Conservation (phyloP, 2,888 invertebrate genomes). For the Ichneumon xanthorius region DNA sequence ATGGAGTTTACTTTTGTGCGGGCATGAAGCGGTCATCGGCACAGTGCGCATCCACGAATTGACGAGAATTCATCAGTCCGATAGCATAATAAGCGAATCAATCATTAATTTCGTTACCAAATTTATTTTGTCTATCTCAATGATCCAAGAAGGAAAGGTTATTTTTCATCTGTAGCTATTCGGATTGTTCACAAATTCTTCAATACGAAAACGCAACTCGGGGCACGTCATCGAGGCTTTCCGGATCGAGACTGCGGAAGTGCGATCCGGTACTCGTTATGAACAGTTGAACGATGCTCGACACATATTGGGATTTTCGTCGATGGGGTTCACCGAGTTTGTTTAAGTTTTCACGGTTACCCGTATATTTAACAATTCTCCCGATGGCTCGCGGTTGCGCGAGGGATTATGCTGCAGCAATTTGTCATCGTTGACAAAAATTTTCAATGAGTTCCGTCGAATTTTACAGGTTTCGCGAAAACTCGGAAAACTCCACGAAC, state of each 20-base stretch:
- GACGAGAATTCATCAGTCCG: background rate
- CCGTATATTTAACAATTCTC: background rate
- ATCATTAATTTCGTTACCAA: conserved; percentile 45
- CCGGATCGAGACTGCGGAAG: background rate
- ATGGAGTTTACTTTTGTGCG: background rate
- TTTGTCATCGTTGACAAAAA: too few species aligned
- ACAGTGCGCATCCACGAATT: background rate
- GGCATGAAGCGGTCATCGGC: background rate
- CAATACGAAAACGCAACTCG: background rate
- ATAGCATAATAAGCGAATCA: background rate
- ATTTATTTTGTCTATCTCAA: conserved; percentile 50
- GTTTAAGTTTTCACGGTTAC: background rate
- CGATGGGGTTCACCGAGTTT: background rate
- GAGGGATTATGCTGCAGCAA: background rate
- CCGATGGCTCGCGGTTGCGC: background rate
- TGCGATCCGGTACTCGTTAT: background rate
- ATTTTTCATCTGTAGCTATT: background rate
- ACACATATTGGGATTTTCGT: background rate
- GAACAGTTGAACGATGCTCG: background rate
- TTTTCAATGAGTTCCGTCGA: background rate
- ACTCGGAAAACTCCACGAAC: background rate
- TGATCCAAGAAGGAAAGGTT: background rate
- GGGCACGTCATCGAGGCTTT: too few species aligned
- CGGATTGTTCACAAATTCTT: background rate
- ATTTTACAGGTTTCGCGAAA: background rate